phyloP scores from a whole-genome alignment of 2,888 invertebrate species.

The Diogma glabrata region DNA sequence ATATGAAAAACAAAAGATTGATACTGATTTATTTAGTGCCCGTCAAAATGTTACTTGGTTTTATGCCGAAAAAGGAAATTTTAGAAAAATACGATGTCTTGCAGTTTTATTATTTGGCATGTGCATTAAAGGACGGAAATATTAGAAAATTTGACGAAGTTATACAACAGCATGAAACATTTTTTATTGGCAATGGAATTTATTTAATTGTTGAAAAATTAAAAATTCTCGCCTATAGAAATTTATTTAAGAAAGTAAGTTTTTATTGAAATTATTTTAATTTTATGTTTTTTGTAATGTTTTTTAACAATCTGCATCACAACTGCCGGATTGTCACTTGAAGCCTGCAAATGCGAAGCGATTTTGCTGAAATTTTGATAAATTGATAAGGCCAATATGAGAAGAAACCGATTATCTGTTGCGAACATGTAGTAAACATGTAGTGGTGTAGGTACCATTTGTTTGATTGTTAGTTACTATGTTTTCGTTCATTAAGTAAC shows the following conservation, averaged over 20 bases:
- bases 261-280: too few species aligned
- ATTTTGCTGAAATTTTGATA: too few species aligned
- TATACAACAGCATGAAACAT: constrained; percentile 75
- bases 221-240: constrained; percentile 88
- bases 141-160: constrained; percentile 70
- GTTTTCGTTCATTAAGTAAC: too few species aligned
- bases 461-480: too few species aligned
- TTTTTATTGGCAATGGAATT: constrained; percentile 94
- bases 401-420: too few species aligned
- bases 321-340: too few species aligned
- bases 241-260: constrained; percentile 81
- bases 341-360: too few species aligned
- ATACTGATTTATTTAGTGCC: constrained; percentile 93
- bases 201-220: constrained; percentile 94
- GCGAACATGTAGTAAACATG: too few species aligned
- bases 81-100: constrained; percentile 81
- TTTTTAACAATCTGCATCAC: too few species aligned
- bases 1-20: constrained; percentile 73
- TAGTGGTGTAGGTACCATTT: too few species aligned
- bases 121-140: constrained; percentile 84
- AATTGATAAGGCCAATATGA: too few species aligned
- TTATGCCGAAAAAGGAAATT: constrained; percentile 73
- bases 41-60: constrained; percentile 93
- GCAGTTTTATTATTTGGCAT: constrained; percentile 81
- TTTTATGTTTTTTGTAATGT: too few species aligned